phyloP scores from a whole-genome alignment of 2,113 vertebrate genomes.

The Varanus komodoensis region DNA sequence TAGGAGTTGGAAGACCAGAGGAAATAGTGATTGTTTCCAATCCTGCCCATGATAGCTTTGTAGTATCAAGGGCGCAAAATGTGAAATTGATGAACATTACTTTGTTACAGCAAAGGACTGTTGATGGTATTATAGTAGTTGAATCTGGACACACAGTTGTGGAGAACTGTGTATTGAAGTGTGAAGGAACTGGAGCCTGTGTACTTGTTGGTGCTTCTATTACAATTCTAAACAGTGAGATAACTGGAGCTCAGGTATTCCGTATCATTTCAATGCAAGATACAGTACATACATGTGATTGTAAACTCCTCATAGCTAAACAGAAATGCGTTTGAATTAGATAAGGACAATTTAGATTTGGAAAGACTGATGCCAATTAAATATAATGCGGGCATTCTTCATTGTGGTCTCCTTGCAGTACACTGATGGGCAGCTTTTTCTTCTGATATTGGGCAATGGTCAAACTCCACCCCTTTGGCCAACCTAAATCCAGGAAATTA shows the following conservation, averaged over 20 bases:
- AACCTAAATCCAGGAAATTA: background rate
- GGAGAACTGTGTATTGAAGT: constrained; percentile 72
- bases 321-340: background rate
- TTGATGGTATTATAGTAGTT: constrained; percentile 70
- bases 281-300: background rate
- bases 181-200: constrained; percentile 74
- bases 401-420: too few relatives aligned
- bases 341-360: background rate
- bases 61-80: constrained; percentile 68
- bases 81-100: constrained; percentile 67
- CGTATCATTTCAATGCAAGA: background rate
- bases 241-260: constrained; percentile 74
- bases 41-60: constrained; percentile 66
- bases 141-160: constrained; percentile 72
- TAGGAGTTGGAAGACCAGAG: constrained; percentile 69
- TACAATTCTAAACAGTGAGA: constrained; percentile 66
- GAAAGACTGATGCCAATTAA: background rate
- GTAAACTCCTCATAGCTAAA: background rate
- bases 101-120: constrained; percentile 68
- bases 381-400: background rate
- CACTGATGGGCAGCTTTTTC: background rate
- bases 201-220: constrained; percentile 72
- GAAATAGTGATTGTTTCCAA: constrained; percentile 68
- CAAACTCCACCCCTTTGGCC: too few relatives aligned
- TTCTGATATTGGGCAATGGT: background rate